Evolutionary conservation across 1,140 invertebrate species (phyloP).

Genomic region (Drosophila hydei): DNA sequence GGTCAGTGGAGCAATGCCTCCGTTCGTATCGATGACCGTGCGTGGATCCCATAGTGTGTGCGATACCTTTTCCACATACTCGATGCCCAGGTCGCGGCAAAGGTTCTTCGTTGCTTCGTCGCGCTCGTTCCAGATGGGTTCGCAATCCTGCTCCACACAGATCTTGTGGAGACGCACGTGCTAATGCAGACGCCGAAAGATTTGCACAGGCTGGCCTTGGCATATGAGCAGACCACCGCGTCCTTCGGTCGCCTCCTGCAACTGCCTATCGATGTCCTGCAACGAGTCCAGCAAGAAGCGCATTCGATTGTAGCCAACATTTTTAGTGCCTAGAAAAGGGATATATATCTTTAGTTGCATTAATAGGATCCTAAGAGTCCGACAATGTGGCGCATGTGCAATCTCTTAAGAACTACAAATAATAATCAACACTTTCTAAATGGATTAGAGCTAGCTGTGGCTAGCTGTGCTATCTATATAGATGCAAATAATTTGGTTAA

Average conservation of each 20-base stretch:
- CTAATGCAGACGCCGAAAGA: slow-evolving; percentile 86
- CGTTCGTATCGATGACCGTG: slow-evolving; percentile 88
- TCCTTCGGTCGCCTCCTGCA: slow-evolving; percentile 85
- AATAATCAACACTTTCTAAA: too few relatives aligned
- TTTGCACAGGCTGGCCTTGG: slow-evolving; percentile 87
- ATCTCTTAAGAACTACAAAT: not conserved
- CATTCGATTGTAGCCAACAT: slow-evolving; percentile 89
- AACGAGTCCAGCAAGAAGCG: slow-evolving; percentile 89
- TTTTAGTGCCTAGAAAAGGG: slow-evolving; percentile 85
- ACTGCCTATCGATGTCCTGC: slow-evolving; percentile 87
- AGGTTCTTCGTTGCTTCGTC: slow-evolving; percentile 86
- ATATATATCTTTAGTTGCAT: not conserved
- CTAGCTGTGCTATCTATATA: too few relatives aligned
- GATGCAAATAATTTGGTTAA: too few relatives aligned
- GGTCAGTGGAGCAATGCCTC: slow-evolving; percentile 89
- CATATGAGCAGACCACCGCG: slow-evolving; percentile 86
- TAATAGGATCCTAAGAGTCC: not conserved
- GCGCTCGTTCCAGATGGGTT: slow-evolving; percentile 88
- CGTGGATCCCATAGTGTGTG: slow-evolving; percentile 90
- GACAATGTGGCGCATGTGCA: not conserved
- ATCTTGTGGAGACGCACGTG: slow-evolving; percentile 85
- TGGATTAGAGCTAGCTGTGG: too few relatives aligned
- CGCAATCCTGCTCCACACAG: slow-evolving; percentile 89
- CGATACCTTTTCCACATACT: slow-evolving; percentile 87
- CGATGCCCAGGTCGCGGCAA: slow-evolving; percentile 86